Conservation (phyloP, 1,140 invertebrate genomes). For the Cotesia vestalis region DNA sequence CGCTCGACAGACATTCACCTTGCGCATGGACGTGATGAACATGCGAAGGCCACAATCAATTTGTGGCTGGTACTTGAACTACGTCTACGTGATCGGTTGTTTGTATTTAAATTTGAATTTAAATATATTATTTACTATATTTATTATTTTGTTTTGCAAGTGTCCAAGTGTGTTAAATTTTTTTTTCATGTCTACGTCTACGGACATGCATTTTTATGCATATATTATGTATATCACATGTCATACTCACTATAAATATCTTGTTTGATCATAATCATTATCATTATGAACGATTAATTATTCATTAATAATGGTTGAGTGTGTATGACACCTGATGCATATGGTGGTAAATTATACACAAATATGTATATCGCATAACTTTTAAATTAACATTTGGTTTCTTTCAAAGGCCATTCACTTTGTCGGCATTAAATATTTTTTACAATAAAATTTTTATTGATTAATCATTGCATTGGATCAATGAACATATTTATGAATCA, state of each 20-base stretch:
- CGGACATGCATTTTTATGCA: constrained; percentile 17
- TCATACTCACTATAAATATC: constrained; percentile 9
- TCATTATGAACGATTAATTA: constrained; percentile 36
- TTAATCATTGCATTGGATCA: neutral
- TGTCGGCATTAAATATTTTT: neutral
- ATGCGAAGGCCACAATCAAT: constrained; percentile 27
- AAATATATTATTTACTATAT: neutral
- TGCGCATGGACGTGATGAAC: constrained; percentile 21
- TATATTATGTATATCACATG: constrained; percentile 1
- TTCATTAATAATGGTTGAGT: constrained; percentile 26
- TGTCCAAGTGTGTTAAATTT: neutral
- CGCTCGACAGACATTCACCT: constrained; percentile 31
- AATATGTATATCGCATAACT: neutral
- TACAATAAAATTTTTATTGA: neutral
- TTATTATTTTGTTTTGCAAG: neutral
- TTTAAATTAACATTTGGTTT: too few species aligned
- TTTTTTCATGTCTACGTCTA: too few species aligned
- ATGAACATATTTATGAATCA: neutral
- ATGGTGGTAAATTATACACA: constrained; percentile 2
- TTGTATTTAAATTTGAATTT: constrained; percentile 11
- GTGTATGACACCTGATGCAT: neutral
- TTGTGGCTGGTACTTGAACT: constrained; percentile 11
- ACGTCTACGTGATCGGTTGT: constrained; percentile 5
- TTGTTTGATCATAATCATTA: constrained; percentile 25
- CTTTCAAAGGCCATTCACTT: too few species aligned